Evolutionary conservation across 2,888 invertebrate species (phyloP).

Genomic region (Amphipoea oculea): DNA sequence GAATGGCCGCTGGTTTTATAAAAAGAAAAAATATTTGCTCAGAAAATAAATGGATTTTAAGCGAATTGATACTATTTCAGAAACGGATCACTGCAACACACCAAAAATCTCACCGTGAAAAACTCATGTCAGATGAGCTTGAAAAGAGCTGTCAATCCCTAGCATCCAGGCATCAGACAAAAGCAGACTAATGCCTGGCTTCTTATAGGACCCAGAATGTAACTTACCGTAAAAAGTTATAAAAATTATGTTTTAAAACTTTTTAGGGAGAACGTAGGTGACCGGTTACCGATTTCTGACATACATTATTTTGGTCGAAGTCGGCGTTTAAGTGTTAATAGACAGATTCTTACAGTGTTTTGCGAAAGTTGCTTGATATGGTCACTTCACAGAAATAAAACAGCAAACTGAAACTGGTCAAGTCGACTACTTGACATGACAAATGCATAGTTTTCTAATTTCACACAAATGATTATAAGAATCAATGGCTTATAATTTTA

Average conservation of each 20-base stretch:
- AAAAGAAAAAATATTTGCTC: background rate
- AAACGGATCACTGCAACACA: background rate
- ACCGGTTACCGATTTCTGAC: background rate
- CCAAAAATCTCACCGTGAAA: background rate
- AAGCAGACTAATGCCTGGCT: background rate
- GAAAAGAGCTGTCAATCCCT: background rate
- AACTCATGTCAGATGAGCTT: background rate
- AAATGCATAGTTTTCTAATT: background rate
- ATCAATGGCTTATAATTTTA: background rate
- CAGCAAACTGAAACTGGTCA: background rate
- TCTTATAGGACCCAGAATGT: background rate
- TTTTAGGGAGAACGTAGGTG: background rate
- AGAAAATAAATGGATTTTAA: background rate
- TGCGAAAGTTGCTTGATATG: background rate
- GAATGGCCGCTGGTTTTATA: constrained; percentile 57
- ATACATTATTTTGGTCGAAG: background rate
- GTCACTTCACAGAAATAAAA: background rate
- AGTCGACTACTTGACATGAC: background rate
- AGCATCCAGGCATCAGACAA: background rate
- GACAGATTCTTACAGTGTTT: no score
- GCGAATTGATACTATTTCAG: background rate
- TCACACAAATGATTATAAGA: background rate
- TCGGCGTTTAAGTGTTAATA: background rate
- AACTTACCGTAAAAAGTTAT: no score
- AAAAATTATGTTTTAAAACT: no score